Evolutionary conservation across 64 coral and sea anemone species (phyloP), one percentile per base, ranked within the genome.

Genomic region (Dendronephthya gigantea): DNA sequence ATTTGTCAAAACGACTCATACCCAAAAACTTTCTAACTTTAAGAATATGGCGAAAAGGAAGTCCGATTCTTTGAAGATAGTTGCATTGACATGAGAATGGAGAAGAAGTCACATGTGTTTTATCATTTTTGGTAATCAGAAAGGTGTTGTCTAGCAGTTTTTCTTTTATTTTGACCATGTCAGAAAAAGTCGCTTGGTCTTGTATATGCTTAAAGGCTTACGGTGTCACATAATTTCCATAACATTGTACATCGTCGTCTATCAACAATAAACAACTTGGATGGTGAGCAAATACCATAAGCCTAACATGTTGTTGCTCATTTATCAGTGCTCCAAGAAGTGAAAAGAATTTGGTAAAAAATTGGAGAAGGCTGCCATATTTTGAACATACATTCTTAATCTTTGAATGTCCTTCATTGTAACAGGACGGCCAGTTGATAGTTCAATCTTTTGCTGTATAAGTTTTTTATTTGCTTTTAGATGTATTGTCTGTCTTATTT

Each of bases 331-430:
- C 58, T 15, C 58, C 58, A 66, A 66, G 19, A 15, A 66, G 6
- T 7, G 58, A 3, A 15, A 66, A 66, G 22, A 66, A 66, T 17
- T 66, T 17, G 22, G 58, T 66, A 34, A 76, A 76, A 76, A 76
- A 76, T 30, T 76, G 69, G 7, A 76, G 35, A 76, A 76, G 69
- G 34, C 69, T 76, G 7, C 69, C 69, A 76, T 76, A 76, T 37
- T 37, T 76, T 76, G 69, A 76, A 76, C 69, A 76, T 1, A 76
- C 69, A 76, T 30, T 76, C 29, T 76, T 76, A 37, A 66, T 66
- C 58, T 66, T 66, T n/a, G n/a, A n/a, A n/a, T n/a, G n/a, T n/a
- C n/a, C n/a, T n/a, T n/a, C n/a, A n/a, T n/a, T n/a, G n/a, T n/a
- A n/a, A n/a, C n/a, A n/a, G n/a, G n/a, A n/a, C n/a, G n/a, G n/a